Evolutionary conservation across 2,797 vertebrate species (phyloP).

Genomic region (Neostethus bicornis): DNA sequence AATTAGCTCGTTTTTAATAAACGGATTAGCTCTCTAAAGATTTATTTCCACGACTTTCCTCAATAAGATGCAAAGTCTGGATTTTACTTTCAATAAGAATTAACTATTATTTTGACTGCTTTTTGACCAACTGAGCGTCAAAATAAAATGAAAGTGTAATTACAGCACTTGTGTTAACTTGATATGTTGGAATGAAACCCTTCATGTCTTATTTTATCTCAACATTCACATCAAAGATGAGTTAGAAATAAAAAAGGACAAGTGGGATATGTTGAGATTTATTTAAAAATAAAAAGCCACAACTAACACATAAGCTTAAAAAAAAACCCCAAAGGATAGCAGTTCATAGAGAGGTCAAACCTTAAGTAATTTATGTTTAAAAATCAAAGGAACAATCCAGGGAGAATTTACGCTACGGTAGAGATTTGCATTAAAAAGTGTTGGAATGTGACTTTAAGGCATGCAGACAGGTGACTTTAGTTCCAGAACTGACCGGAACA

Average conservation of each 20-base stretch:
- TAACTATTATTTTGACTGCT: no score
- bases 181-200: no score
- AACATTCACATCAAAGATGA: neutral
- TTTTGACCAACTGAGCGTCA: no score
- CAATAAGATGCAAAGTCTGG: no score
- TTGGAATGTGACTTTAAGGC: slow-evolving; percentile 59
- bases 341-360: slow-evolving; percentile 57
- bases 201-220: no score
- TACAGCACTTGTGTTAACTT: no score
- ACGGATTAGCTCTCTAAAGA: no score
- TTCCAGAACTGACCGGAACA: slow-evolving; percentile 11
- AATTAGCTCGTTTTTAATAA: no score
- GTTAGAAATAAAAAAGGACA: neutral
- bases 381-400: slow-evolving; percentile 55
- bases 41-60: no score
- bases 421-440: slow-evolving; percentile 21
- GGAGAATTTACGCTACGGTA: slow-evolving; percentile 15
- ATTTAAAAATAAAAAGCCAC: slow-evolving; percentile 75
- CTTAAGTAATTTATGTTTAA: slow-evolving; percentile 50
- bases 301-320: slow-evolving; percentile 43
- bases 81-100: no score
- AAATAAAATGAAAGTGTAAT: no score
- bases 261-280: slow-evolving; percentile 53
- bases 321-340: slow-evolving; percentile 54
- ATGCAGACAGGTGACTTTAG: slow-evolving; percentile 46